Evolutionary conservation across 2,888 invertebrate species (phyloP).

Genomic region (Chrysotoxum bicinctum): DNA sequence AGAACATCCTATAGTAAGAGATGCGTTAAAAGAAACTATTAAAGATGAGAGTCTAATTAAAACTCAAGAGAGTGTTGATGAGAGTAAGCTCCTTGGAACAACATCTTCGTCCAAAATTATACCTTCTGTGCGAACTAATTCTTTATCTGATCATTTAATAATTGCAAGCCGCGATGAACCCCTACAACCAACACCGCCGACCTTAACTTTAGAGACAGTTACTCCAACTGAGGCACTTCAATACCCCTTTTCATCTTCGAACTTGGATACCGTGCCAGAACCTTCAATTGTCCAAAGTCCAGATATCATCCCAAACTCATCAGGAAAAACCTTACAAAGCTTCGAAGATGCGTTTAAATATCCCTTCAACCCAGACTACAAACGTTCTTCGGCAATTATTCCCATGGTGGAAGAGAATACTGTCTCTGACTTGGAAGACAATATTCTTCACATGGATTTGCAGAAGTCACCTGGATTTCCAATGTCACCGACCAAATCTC

Average conservation of each 20-base stretch:
- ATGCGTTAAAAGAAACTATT: background rate
- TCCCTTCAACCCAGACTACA: slow-evolving; percentile 74
- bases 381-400: slow-evolving; percentile 65
- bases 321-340: slow-evolving; percentile 52
- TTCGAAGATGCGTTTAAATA: slow-evolving; percentile 77
- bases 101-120: background rate
- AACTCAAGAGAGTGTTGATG: background rate
- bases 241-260: background rate
- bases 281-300: background rate
- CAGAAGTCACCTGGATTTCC: slow-evolving; percentile 76
- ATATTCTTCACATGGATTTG: slow-evolving; percentile 79
- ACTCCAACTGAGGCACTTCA: background rate
- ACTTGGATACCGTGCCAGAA: background rate
- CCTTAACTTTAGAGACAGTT: background rate
- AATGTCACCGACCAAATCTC: slow-evolving; percentile 83
- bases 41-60: background rate
- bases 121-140: background rate
- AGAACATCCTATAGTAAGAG: background rate
- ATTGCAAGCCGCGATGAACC: background rate
- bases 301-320: slow-evolving; percentile 3
- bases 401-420: slow-evolving; percentile 76
- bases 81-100: background rate
- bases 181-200: background rate
- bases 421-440: slow-evolving; percentile 78
- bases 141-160: background rate